Percentiles rank a stretch among this genome's conserved stretches.
Evolutionary conservation across 1,140 invertebrate genomes (phyloP).

Genomic region (Heliothis virescens): DNA sequence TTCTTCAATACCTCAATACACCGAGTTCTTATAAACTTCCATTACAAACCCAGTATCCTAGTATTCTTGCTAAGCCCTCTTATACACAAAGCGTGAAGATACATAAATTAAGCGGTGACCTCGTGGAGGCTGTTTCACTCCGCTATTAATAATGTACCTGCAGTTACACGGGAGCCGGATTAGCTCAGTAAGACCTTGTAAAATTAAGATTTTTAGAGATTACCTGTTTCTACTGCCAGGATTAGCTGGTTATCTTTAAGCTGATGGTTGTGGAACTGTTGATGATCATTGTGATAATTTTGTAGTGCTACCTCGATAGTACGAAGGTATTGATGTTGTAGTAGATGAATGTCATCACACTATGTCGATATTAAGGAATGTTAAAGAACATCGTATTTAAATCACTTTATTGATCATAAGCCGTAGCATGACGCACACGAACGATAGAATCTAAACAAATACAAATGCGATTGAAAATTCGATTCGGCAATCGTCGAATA

Average conservation of each 20-base stretch:
- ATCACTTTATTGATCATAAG: no score
- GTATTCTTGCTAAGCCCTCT: no score
- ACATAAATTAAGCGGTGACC: conserved; percentile 26
- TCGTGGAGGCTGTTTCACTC: not conserved
- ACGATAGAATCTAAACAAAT: conserved; percentile 27
- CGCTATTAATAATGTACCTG: conserved; percentile 36
- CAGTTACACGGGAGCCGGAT: conserved; percentile 11
- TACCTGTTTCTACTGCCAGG: not conserved
- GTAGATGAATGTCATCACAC: not conserved
- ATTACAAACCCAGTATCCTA: not conserved
- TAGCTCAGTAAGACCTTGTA: conserved; percentile 18
- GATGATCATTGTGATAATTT: not conserved
- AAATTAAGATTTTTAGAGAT: conserved; percentile 28
- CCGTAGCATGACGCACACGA: not conserved
- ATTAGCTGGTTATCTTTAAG: not conserved
- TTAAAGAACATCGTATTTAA: not conserved
- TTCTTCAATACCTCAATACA: no score
- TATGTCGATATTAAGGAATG: not conserved
- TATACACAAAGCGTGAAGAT: conserved; percentile 11
- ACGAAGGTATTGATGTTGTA: no score
- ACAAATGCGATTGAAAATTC: conserved; percentile 26
- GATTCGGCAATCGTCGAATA: conserved; percentile 20
- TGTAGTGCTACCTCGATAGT: no score
- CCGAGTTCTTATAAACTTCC: no score
- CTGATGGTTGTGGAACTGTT: not conserved